These are phyloP conservation scores for Protaetia brevitarsis DNA, from an alignment of 1,140 invertebrate species.

Conservation along the genomic window DNA sequence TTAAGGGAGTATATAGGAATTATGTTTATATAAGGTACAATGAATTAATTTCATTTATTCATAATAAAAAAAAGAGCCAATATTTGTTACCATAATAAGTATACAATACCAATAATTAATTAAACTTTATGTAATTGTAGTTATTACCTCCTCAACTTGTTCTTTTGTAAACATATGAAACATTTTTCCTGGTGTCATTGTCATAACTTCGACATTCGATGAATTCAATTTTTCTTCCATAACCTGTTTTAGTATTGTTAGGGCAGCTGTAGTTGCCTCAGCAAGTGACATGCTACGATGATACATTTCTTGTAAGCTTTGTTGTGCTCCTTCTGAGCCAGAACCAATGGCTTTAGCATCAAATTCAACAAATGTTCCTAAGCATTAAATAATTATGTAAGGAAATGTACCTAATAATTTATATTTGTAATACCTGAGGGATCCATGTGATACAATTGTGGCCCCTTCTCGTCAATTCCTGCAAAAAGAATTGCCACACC, in stretches of 20 bases:
- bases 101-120: not conserved
- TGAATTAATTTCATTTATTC: not conserved
- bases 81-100: not conserved
- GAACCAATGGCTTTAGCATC: constrained; percentile 99
- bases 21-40: too few relatives aligned
- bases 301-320: constrained; percentile 79
- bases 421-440: constrained; percentile 78
- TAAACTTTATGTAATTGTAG: constrained; percentile 10
- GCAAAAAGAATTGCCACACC: constrained; percentile 94
- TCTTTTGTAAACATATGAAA: constrained; percentile 91
- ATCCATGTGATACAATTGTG: constrained; percentile 95
- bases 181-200: constrained; percentile 78
- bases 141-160: constrained; percentile 78
- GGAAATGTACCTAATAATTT: constrained; percentile 44
- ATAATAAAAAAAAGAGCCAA: not conserved
- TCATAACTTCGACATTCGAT: constrained; percentile 97
- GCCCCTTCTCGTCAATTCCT: constrained; percentile 80
- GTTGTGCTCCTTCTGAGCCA: constrained; percentile 98
- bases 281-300: constrained; percentile 86
- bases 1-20: too few relatives aligned
- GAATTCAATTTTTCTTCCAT: constrained; percentile 99
- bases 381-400: constrained; percentile 21
- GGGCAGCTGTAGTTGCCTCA: constrained; percentile 87
- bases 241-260: constrained; percentile 97
- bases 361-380: constrained; percentile 93